Evolutionary conservation across 2,797 vertebrate species (phyloP).

Genomic region (Darevskia nairensis): DNA sequence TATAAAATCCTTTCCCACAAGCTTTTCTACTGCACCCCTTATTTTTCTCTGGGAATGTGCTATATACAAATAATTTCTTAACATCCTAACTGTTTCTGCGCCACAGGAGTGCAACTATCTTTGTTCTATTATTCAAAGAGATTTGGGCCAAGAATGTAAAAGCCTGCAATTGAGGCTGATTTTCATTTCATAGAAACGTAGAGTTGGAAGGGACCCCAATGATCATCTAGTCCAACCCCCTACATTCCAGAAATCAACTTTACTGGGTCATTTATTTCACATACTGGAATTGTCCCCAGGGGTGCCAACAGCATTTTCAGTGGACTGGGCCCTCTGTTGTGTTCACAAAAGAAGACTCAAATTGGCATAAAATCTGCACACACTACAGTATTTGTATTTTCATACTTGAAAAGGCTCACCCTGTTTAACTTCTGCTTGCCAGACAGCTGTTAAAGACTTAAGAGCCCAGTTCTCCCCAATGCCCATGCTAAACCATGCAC

Average conservation of each 20-base stretch:
- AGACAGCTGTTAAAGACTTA: too few relatives aligned
- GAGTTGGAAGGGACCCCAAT: too few relatives aligned
- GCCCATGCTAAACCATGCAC: too few relatives aligned
- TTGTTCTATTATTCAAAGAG: not conserved
- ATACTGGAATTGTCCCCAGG: not conserved
- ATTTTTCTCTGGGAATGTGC: not conserved
- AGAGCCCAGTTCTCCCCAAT: too few relatives aligned
- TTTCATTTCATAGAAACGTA: not conserved
- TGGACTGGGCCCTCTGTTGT: too few relatives aligned
- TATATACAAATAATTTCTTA: not conserved
- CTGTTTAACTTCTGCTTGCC: too few relatives aligned
- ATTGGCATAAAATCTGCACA: too few relatives aligned
- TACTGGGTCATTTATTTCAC: not conserved
- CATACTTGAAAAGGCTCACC: too few relatives aligned
- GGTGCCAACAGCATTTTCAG: too few relatives aligned
- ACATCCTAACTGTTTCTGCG: not conserved
- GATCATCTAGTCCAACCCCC: too few relatives aligned
- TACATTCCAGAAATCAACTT: not conserved
- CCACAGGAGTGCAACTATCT: not conserved
- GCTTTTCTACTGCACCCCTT: not conserved
- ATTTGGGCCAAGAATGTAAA: not conserved
- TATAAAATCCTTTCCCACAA: not conserved
- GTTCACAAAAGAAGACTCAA: too few relatives aligned
- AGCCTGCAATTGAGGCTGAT: not conserved
- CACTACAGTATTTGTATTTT: too few relatives aligned